A percentile compares a stretch with the other conserved stretches of the same genome.
Evolutionary conservation across 2,888 invertebrate species (phyloP).

Genomic region (Coecobrya sp.): DNA sequence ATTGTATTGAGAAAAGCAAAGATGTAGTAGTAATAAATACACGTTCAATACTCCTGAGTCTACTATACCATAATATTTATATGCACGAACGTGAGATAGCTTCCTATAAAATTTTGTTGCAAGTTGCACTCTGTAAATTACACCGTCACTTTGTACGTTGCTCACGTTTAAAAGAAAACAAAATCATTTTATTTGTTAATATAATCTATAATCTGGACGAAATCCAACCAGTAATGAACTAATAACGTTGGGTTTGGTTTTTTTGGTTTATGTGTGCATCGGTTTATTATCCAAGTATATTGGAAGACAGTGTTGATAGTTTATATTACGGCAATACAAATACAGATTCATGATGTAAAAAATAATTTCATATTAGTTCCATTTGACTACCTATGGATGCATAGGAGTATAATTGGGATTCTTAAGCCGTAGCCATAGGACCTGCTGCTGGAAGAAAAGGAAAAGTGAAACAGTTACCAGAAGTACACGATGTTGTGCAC

Average conservation of each 20-base stretch:
- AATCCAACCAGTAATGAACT: constrained; percentile 28
- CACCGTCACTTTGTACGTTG: neutral
- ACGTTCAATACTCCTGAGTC: too few relatives aligned
- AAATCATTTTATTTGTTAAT: constrained; percentile 37
- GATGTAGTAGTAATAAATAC: too few relatives aligned
- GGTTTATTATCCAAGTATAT: neutral
- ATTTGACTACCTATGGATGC: neutral
- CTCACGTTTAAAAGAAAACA: constrained; percentile 16
- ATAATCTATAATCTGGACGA: constrained; percentile 40
- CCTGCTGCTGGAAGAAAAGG: neutral
- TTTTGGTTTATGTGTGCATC: neutral
- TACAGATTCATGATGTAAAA: too few relatives aligned
- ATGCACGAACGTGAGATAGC: neutral
- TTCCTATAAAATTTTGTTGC: constrained; percentile 18
- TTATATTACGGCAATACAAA: too few relatives aligned
- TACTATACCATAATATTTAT: too few relatives aligned
- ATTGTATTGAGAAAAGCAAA: neutral
- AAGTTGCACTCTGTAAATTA: constrained; percentile 7
- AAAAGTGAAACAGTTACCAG: neutral
- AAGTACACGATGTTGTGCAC: neutral
- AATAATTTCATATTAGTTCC: neutral
- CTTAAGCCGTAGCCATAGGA: neutral
- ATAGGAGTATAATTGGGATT: neutral
- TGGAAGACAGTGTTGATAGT: neutral
- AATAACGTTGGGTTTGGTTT: neutral